phyloP scores from a whole-genome alignment of 92 coral and sea anemone species.

The Epizoanthus fatuus region DNA sequence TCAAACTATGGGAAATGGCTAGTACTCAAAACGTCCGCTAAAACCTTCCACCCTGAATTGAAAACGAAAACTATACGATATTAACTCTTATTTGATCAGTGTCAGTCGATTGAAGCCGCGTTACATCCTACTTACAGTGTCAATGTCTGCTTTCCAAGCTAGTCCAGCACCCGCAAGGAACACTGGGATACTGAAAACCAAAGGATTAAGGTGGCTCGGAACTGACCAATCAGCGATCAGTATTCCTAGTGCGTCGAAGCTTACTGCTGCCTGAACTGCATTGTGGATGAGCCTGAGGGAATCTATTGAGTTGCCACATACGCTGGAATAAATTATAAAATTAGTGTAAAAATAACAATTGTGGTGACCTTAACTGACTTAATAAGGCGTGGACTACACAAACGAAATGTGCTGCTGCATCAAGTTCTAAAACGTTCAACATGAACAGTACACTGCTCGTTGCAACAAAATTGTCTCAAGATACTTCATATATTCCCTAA shows the following conservation, averaged over 20 bases:
- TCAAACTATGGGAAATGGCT: background rate
- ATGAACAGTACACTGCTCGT: no score
- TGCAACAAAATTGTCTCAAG: no score
- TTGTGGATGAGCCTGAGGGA: conserved; percentile 81
- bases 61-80: no score
- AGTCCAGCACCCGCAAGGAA: conserved; percentile 92
- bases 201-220: conserved; percentile 96
- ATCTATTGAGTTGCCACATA: conserved; percentile 83
- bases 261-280: conserved; percentile 94
- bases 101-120: background rate
- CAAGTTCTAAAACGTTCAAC: no score
- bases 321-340: conserved; percentile 52
- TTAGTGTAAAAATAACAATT: background rate
- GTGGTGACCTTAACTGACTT: no score
- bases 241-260: conserved; percentile 88
- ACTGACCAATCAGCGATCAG: conserved; percentile 97
- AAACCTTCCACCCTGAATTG: background rate
- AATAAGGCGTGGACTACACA: background rate
- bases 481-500: no score
- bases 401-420: background rate
- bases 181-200: conserved; percentile 87
- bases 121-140: conserved; percentile 68
- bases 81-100: background rate
- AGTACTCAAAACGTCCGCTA: background rate
- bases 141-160: conserved; percentile 91